These are phyloP conservation scores for Capitulum mitella DNA, from an alignment of 2,888 invertebrate species.

Conservation along the genomic window DNA sequence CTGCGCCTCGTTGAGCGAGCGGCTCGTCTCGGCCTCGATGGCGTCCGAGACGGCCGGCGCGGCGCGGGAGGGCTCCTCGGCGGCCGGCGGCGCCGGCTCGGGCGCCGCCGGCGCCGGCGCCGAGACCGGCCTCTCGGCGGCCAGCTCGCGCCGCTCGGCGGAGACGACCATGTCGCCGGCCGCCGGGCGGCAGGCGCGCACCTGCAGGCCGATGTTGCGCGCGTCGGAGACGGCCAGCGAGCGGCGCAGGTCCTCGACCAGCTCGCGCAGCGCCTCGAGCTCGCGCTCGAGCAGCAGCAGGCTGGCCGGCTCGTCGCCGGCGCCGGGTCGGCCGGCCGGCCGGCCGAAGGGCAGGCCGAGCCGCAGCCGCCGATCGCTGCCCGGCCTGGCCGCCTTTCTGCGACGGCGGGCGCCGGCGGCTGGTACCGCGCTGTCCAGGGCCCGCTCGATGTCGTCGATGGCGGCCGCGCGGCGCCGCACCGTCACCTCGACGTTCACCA, in stretches of 20 bases:
- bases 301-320: background rate
- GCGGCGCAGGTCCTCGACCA: slow-evolving; percentile 8
- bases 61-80: too few relatives aligned
- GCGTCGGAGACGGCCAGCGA: slow-evolving; percentile 8
- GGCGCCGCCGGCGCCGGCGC: background rate
- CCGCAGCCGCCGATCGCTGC: background rate
- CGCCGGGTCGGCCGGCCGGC: background rate
- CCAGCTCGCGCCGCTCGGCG: background rate
- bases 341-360: background rate
- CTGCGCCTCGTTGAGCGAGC: background rate
- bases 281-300: slow-evolving; percentile 20
- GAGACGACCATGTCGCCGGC: background rate
- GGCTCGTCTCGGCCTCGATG: slow-evolving; percentile 1
- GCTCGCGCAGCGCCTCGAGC: background rate
- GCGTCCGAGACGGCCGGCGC: background rate
- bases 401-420: background rate
- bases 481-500: slow-evolving; percentile 13
- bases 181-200: background rate
- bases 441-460: background rate
- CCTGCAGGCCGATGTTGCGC: slow-evolving; percentile 3
- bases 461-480: background rate
- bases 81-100: background rate
- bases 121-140: background rate
- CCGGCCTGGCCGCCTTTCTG: background rate
- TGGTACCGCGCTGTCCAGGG: background rate